Percentiles rank a stretch among this genome's conserved stretches.
Evolutionary conservation across 2,888 invertebrate species (phyloP).

Genomic region (Pilophorus perplexus): DNA sequence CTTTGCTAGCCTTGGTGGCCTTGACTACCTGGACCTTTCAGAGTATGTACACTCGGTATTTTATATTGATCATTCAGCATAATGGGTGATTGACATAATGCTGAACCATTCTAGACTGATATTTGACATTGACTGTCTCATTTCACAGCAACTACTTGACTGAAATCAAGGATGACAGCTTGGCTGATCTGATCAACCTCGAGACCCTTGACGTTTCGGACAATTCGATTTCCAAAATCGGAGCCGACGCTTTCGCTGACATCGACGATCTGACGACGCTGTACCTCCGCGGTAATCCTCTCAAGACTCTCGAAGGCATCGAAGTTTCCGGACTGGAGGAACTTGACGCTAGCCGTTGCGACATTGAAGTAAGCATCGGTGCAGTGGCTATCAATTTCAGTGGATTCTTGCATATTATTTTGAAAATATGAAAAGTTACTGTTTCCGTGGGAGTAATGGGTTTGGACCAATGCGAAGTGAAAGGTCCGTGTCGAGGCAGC

Average conservation of each 20-base stretch:
- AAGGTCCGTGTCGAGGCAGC: no score
- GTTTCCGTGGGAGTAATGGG: no score
- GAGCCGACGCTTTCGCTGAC: conserved; percentile 63
- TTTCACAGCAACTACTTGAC: conserved; percentile 66
- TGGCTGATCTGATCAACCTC: conserved; percentile 55
- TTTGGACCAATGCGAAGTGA: no score
- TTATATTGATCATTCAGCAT: neutral
- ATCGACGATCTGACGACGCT: conserved; percentile 67
- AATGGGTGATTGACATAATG: no score
- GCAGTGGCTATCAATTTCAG: no score
- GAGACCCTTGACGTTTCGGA: conserved; percentile 71
- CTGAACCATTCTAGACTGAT: no score
- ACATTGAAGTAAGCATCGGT: conserved; percentile 54
- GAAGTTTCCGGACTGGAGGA: conserved; percentile 63
- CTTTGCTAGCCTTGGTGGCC: conserved; percentile 63
- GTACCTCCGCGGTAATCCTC: conserved; percentile 57
- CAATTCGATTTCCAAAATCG: conserved; percentile 64
- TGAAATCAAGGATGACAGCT: conserved; percentile 61
- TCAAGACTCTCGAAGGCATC: conserved; percentile 62
- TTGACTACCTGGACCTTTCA: conserved; percentile 62
- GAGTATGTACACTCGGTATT: neutral
- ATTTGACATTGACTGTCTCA: no score
- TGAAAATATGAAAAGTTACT: no score
- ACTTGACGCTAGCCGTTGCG: conserved; percentile 67
- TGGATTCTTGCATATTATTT: no score